phyloP scores from a whole-genome alignment of 2,797 vertebrate species.

The Sebastes dallii region DNA sequence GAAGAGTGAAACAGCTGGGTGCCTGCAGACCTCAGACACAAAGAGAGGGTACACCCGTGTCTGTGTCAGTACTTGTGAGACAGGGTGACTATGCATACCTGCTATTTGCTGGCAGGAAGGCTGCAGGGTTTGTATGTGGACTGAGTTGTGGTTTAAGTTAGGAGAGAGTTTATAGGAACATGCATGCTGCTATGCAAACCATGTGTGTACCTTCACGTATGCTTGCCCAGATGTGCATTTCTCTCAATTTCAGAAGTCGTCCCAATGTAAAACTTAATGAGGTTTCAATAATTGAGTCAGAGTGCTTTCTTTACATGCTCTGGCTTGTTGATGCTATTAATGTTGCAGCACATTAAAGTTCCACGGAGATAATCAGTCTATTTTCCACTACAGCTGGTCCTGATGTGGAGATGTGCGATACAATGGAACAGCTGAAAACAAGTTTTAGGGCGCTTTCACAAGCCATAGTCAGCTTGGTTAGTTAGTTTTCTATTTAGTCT shows the following conservation, averaged over 20 bases:
- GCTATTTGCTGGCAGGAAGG: conserved; percentile 3
- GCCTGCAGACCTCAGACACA: conserved; percentile 54
- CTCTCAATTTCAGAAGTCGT: background rate
- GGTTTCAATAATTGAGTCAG: background rate
- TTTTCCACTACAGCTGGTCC: background rate
- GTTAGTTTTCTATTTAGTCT: no score
- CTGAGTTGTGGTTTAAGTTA: conserved; percentile 2
- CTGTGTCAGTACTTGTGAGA: background rate
- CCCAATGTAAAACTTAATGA: background rate
- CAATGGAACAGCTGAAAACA: no score
- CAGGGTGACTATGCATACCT: conserved; percentile 25
- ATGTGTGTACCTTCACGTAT: background rate
- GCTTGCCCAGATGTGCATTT: background rate
- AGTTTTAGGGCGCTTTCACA: no score
- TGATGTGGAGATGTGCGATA: background rate
- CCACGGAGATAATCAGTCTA: background rate
- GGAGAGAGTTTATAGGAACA: background rate
- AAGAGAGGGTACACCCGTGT: conserved; percentile 52
- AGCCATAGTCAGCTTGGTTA: no score
- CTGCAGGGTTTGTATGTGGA: background rate
- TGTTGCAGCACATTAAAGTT: background rate
- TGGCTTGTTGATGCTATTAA: background rate
- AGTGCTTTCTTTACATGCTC: background rate
- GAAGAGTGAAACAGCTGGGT: conserved; percentile 34
- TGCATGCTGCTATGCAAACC: background rate